A percentile compares a stretch with the other conserved stretches of the same genome.
Conservation (phyloP, 2,888 invertebrate species). For the Acleris holmiana region DNA sequence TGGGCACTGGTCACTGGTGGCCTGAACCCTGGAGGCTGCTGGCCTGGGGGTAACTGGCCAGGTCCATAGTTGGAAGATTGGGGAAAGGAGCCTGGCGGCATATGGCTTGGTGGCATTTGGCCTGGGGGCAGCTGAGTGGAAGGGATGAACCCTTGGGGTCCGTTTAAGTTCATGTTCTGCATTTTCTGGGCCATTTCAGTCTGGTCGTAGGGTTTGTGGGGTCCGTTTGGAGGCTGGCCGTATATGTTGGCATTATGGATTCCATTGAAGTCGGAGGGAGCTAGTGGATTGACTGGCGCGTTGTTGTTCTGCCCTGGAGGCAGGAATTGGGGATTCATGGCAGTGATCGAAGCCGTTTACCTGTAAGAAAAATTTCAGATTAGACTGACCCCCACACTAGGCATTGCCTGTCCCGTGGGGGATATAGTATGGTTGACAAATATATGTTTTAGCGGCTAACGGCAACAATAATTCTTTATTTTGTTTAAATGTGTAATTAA, state of each 20-base stretch:
- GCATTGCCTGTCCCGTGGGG: no score
- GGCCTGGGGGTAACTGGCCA: constrained; percentile 55
- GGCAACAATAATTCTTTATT: no score
- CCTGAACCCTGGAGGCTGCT: constrained; percentile 58
- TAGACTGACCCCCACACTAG: no score
- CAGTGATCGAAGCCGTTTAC: constrained; percentile 59
- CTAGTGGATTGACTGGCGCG: constrained; percentile 68
- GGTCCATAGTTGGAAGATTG: constrained; percentile 56
- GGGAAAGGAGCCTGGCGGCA: constrained; percentile 56
- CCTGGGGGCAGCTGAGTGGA: constrained; percentile 66
- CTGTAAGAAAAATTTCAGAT: constrained; percentile 54
- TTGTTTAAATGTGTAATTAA: no score
- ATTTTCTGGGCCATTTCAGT: constrained; percentile 75
- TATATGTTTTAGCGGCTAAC: no score
- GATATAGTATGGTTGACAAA: no score
- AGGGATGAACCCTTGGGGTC: constrained; percentile 67
- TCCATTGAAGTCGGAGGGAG: constrained; percentile 69
- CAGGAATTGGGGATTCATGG: constrained; percentile 81
- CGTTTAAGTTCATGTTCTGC: constrained; percentile 75
- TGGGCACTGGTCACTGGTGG: constrained; percentile 33
- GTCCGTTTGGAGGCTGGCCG: constrained; percentile 63
- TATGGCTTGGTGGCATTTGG: constrained; percentile 60
- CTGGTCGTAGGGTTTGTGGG: constrained; percentile 57
- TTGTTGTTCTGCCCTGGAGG: constrained; percentile 79
- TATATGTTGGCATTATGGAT: constrained; percentile 71